Percentiles rank a stretch among this genome's conserved stretches.
These are phyloP conservation scores for Nephrotoma flavescens DNA, from an alignment of 2,888 invertebrate species.

Conservation along the genomic window DNA sequence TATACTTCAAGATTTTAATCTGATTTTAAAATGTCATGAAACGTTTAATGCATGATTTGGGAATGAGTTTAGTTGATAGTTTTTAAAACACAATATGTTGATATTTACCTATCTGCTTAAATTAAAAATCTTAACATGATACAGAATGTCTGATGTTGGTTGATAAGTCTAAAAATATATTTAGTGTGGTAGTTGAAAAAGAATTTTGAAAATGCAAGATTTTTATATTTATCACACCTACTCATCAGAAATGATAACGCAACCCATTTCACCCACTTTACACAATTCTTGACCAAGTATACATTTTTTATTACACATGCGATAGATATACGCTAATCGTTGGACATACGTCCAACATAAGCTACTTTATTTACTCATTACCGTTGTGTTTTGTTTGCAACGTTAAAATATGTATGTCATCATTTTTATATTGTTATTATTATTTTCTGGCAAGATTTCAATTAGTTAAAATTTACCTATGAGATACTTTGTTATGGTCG, in stretches of 20 bases:
- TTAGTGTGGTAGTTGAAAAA: background rate
- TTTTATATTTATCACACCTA: background rate
- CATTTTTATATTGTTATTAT: background rate
- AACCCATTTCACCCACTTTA: background rate
- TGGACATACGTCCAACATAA: background rate
- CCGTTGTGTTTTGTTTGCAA: background rate
- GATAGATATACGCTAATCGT: background rate
- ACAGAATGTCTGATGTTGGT: background rate
- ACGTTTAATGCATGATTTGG: background rate
- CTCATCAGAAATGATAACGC: background rate
- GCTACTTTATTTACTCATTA: background rate
- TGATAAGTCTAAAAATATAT: background rate
- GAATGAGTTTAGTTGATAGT: background rate
- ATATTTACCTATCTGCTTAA: background rate
- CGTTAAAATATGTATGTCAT: background rate
- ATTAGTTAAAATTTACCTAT: background rate
- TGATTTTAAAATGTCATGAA: background rate
- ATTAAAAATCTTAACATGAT: background rate
- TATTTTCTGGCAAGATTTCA: background rate
- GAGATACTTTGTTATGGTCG: background rate
- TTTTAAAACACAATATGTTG: background rate
- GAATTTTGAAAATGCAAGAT: background rate
- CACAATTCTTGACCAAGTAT: background rate
- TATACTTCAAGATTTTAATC: background rate
- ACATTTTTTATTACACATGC: background rate